A percentile compares a stretch with the other conserved stretches of the same genome.
Conservation (phyloP, 2,797 vertebrate genomes). For the Lepus townsendii region DNA sequence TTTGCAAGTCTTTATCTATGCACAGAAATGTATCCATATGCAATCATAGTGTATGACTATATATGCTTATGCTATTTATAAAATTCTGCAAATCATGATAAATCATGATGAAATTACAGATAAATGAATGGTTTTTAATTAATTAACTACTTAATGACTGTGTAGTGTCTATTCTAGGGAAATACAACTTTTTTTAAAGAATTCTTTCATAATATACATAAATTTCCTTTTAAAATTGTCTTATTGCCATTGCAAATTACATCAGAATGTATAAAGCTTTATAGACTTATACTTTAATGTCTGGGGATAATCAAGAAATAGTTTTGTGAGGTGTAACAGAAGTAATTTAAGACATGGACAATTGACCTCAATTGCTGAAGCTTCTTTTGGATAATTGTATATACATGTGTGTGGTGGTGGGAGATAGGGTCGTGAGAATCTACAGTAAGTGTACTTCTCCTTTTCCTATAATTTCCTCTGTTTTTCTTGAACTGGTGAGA, state of each 20-base stretch:
- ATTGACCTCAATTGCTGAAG: background rate
- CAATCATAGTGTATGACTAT: background rate
- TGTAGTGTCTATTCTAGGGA: background rate
- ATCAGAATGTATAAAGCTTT: background rate
- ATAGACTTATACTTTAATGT: background rate
- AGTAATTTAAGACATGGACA: background rate
- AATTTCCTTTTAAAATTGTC: background rate
- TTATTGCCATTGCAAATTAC: background rate
- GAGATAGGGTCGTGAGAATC: background rate
- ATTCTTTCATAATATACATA: background rate
- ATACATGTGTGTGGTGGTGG: background rate
- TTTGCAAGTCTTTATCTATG: background rate
- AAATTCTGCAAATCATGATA: background rate
- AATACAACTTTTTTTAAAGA: background rate
- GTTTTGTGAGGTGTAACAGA: background rate
- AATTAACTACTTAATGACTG: background rate
- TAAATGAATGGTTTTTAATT: background rate
- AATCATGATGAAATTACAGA: background rate
- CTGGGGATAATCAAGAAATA: background rate
- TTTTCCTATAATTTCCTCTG: background rate
- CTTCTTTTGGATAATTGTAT: background rate
- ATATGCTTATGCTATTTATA: conserved; percentile 1
- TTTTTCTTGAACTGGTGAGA: background rate
- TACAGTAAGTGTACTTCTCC: background rate
- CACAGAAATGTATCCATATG: background rate